phyloP scores from a whole-genome alignment of 2,113 vertebrate genomes.

The Epinephelus moara region DNA sequence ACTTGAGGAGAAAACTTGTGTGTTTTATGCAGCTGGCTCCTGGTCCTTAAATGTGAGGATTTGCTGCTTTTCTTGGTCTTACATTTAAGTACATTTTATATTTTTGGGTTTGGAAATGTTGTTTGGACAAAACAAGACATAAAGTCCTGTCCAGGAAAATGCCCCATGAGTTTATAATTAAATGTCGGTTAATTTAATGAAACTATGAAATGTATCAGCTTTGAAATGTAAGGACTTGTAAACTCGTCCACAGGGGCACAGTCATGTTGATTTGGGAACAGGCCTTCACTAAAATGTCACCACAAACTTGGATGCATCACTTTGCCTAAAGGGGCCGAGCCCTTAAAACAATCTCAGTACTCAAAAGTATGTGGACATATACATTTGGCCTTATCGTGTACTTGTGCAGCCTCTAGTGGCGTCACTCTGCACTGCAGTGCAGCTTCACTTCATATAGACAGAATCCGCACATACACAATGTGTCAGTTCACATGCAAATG shows the following conservation, averaged over 20 bases:
- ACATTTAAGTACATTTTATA: no score
- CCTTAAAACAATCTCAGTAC: background rate
- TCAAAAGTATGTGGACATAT: background rate
- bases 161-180: background rate
- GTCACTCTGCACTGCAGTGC: constrained; percentile 25
- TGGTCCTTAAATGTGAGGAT: no score
- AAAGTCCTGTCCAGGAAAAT: background rate
- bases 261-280: no score
- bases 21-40: no score
- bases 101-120: no score
- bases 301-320: background rate
- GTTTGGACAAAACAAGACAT: no score
- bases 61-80: no score
- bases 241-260: background rate
- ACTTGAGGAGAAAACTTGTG: no score
- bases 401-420: constrained; percentile 70
- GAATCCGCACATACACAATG: background rate
- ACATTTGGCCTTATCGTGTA: background rate
- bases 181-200: background rate
- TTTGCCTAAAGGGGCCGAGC: background rate
- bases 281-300: background rate
- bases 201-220: background rate
- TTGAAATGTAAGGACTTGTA: background rate
- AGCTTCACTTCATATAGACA: background rate
- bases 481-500: background rate